Conservation (phyloP, 2,113 vertebrate species). For the Gambusia holbrooki region DNA sequence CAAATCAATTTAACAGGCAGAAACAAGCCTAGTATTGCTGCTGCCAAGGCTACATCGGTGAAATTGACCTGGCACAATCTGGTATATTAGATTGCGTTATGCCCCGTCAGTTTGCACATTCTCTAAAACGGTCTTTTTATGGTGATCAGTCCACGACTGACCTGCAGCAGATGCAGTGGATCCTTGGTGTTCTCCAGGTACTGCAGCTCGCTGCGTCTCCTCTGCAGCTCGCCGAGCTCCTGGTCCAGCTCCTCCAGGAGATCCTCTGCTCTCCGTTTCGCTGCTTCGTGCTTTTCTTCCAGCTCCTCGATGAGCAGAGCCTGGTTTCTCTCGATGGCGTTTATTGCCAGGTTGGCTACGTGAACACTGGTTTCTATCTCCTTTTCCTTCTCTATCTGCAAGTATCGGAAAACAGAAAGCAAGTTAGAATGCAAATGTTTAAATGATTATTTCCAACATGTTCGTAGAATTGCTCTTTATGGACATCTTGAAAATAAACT, state of each 20-base stretch:
- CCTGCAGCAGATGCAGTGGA: slow-evolving; percentile 63
- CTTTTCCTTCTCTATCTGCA: slow-evolving; percentile 43
- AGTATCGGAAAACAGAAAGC: rapidly evolving
- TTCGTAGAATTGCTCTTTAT: no score
- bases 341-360: slow-evolving; percentile 21
- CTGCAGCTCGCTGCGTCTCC: slow-evolving; percentile 47
- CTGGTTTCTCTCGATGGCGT: slow-evolving; percentile 30
- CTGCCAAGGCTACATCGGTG: neutral
- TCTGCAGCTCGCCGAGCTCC: slow-evolving; percentile 53
- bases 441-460: no score
- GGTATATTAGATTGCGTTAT: neutral
- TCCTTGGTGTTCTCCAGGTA: slow-evolving; percentile 46
- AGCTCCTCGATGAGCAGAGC: slow-evolving; percentile 39
- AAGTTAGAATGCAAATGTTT: no score
- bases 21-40: neutral
- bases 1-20: neutral
- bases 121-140: neutral
- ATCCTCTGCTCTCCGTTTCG: slow-evolving; percentile 25
- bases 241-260: slow-evolving; percentile 49
- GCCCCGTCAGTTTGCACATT: neutral
- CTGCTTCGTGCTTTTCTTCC: slow-evolving; percentile 31
- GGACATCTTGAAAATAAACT: no score
- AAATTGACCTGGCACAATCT: neutral
- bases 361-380: slow-evolving; percentile 37
- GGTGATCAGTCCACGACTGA: slow-evolving; percentile 10